Evolutionary conservation across 2,888 invertebrate genomes (phyloP).

Genomic region (Girardia tigrina): DNA sequence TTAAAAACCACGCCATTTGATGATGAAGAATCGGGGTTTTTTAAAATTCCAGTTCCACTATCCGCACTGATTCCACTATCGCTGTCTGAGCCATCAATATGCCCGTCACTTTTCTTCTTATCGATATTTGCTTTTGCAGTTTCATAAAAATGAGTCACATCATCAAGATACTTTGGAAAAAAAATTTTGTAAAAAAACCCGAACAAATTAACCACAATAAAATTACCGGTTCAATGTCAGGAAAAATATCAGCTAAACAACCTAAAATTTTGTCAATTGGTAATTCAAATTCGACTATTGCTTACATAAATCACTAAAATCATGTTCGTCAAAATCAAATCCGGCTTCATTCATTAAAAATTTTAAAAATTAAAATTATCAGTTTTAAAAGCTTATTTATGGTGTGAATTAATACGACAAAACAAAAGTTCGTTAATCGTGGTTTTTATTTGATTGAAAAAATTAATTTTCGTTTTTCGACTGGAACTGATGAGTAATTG

Average conservation of each 20-base stretch:
- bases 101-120: background rate
- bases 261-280: background rate
- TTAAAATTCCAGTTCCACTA: background rate
- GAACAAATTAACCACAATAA: too few relatives aligned
- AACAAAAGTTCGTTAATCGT: too few relatives aligned
- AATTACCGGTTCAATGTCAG: constrained; percentile 12
- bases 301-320: background rate
- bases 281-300: background rate
- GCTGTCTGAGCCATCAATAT: constrained; percentile 32
- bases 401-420: too few relatives aligned
- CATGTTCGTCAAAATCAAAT: background rate
- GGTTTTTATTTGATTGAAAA: too few relatives aligned
- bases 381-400: too few relatives aligned
- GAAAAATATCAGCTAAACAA: constrained; percentile 1
- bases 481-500: too few relatives aligned
- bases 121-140: background rate
- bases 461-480: too few relatives aligned
- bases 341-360: background rate
- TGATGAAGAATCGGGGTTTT: background rate
- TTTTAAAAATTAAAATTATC: too few relatives aligned
- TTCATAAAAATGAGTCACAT: background rate
- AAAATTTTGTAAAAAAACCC: too few relatives aligned
- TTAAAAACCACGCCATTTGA: background rate
- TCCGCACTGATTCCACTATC: constrained; percentile 32
- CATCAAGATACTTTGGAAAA: background rate